Conservation (phyloP, 2,888 invertebrate genomes). For the Drosophila parthenogenetica region DNA sequence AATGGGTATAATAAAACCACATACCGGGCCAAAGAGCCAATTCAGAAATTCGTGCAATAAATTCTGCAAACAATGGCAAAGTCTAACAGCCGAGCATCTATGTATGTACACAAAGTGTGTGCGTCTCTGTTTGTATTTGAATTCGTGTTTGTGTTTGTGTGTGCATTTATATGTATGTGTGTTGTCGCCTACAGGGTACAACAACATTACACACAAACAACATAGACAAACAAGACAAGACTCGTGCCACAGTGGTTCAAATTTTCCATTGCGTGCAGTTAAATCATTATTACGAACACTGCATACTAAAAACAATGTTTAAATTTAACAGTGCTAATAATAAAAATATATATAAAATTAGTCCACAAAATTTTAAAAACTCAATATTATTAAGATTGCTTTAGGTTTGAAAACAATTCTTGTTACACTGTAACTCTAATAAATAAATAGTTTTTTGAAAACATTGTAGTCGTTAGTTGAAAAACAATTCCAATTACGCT, state of each 20-base stretch:
- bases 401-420: too few species aligned
- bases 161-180: conserved; percentile 10
- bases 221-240: conserved; percentile 62
- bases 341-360: neutral
- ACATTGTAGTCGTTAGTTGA: too few species aligned
- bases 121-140: conserved; percentile 3
- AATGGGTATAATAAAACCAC: conserved; percentile 61
- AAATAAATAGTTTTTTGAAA: too few species aligned
- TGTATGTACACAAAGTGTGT: conserved; percentile 20
- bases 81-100: conserved; percentile 49
- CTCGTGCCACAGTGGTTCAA: conserved; percentile 39
- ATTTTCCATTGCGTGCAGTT: neutral
- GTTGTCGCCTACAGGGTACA: conserved; percentile 32
- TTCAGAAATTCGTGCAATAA: conserved; percentile 78
- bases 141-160: conserved; percentile 20
- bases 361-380: too few species aligned
- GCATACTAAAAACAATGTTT: neutral
- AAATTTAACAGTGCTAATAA: neutral
- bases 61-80: conserved; percentile 75
- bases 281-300: neutral
- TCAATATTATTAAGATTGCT: too few species aligned
- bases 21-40: conserved; percentile 68
- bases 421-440: too few species aligned
- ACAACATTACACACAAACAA: conserved; percentile 27
- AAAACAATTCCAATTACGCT: too few species aligned